Evolutionary conservation across 2,113 vertebrate genomes (phyloP).

Genomic region (Okapia johnstoni): DNA sequence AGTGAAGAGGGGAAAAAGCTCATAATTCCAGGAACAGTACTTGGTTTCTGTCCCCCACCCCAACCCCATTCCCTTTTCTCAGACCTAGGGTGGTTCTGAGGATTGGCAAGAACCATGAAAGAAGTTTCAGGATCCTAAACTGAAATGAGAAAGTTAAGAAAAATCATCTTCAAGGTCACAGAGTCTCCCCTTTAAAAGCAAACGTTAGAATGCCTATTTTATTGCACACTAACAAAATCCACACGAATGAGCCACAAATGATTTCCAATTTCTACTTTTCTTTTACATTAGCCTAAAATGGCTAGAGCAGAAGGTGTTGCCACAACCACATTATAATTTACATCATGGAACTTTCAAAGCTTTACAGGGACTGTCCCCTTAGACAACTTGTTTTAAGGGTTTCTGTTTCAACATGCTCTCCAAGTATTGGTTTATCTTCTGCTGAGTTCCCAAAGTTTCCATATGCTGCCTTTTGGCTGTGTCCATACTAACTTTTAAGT

Average conservation of each 20-base stretch:
- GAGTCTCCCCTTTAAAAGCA: conserved; percentile 36
- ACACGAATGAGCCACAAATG: neutral
- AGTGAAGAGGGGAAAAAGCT: neutral
- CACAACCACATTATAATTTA: conserved; percentile 7
- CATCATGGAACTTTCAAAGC: conserved; percentile 19
- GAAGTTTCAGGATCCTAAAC: conserved; percentile 22
- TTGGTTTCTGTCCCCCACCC: neutral
- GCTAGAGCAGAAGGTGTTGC: conserved; percentile 18
- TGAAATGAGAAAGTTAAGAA: neutral
- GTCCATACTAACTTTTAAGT: conserved; percentile 6
- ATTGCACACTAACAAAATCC: conserved; percentile 31
- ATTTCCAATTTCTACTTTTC: conserved; percentile 43
- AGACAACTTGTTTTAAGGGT: conserved; percentile 42
- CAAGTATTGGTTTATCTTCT: conserved; percentile 33
- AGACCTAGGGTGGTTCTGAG: conserved; percentile 19
- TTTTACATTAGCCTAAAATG: conserved; percentile 28
- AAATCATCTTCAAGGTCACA: neutral
- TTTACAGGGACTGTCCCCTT: neutral
- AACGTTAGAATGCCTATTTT: neutral
- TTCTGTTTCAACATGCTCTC: conserved; percentile 24
- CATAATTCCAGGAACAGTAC: conserved; percentile 50
- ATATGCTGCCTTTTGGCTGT: conserved; percentile 38
- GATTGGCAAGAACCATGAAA: neutral
- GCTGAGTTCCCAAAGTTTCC: neutral
- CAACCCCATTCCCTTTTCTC: neutral